A percentile compares a stretch with the other conserved stretches of the same genome.
Evolutionary conservation across 64 coral and sea anemone genomes (phyloP).

Genomic region (Porites australiensis): DNA sequence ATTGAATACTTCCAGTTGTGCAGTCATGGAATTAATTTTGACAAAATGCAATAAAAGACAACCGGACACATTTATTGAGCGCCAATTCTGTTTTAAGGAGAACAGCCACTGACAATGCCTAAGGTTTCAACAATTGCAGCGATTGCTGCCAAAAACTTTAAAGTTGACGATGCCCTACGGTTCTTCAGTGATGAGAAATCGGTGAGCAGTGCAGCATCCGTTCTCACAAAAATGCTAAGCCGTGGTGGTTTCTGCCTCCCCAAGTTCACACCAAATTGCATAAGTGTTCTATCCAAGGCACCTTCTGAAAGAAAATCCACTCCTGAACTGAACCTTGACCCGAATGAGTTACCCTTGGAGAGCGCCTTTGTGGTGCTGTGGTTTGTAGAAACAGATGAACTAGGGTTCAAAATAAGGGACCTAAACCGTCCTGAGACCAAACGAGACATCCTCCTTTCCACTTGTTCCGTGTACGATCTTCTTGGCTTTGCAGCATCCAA

Average conservation of each 20-base stretch:
- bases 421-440: conserved; percentile 61
- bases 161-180: conserved; percentile 66
- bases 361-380: conserved; percentile 1
- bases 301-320: conserved; percentile 1
- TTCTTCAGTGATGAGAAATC: background rate
- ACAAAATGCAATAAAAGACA: too few relatives aligned
- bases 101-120: conserved; percentile 54
- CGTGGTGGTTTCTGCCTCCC: conserved; percentile 16
- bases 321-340: background rate
- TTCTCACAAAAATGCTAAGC: background rate
- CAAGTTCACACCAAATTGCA: conserved; percentile 15
- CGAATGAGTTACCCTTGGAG: background rate
- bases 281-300: background rate
- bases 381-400: conserved; percentile 58
- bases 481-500: conserved; percentile 48
- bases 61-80: too few relatives aligned
- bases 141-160: conserved; percentile 56
- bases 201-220: background rate
- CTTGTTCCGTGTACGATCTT: conserved; percentile 39
- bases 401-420: conserved; percentile 44
- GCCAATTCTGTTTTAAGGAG: conserved; percentile 62
- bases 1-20: too few relatives aligned
- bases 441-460: conserved; percentile 37
- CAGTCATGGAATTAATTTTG: too few relatives aligned
- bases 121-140: conserved; percentile 8